A percentile compares a stretch with the other conserved stretches of the same genome.
Conservation (phyloP, 2,888 invertebrate genomes). For the Candidula unifasciata region DNA sequence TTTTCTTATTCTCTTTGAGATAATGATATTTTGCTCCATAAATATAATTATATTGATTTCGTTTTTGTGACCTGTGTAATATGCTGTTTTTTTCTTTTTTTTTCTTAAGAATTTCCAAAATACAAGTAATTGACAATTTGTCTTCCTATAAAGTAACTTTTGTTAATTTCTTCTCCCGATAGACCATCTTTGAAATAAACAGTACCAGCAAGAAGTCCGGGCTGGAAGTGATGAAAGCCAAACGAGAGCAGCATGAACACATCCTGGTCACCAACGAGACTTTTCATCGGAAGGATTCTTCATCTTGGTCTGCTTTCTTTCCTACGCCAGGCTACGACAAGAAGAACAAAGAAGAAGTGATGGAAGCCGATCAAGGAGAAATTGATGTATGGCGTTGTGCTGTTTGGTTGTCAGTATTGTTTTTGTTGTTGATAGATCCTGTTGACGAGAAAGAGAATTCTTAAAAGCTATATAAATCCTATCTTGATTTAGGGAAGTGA, state of each 20-base stretch:
- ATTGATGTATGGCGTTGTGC: constrained; percentile 35
- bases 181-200: constrained; percentile 96
- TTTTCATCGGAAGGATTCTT: constrained; percentile 42
- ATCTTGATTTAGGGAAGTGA: too few relatives aligned
- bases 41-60: neutral
- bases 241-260: constrained; percentile 85
- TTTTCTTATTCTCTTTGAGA: too few relatives aligned
- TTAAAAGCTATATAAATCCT: too few relatives aligned
- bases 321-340: neutral
- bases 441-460: too few relatives aligned
- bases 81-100: neutral
- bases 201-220: constrained; percentile 87
- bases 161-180: constrained; percentile 52
- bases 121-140: neutral
- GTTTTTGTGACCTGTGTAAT: constrained; percentile 58
- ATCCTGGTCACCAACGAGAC: constrained; percentile 67
- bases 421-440: too few relatives aligned
- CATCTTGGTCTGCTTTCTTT: neutral
- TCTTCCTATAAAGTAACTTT: neutral
- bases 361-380: constrained; percentile 35
- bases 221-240: constrained; percentile 89
- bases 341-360: neutral
- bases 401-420: too few relatives aligned
- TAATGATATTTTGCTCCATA: too few relatives aligned
- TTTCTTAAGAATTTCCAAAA: too few relatives aligned